Conservation (phyloP, 2,797 vertebrate species). For the Scolopax bukidnonensis region DNA sequence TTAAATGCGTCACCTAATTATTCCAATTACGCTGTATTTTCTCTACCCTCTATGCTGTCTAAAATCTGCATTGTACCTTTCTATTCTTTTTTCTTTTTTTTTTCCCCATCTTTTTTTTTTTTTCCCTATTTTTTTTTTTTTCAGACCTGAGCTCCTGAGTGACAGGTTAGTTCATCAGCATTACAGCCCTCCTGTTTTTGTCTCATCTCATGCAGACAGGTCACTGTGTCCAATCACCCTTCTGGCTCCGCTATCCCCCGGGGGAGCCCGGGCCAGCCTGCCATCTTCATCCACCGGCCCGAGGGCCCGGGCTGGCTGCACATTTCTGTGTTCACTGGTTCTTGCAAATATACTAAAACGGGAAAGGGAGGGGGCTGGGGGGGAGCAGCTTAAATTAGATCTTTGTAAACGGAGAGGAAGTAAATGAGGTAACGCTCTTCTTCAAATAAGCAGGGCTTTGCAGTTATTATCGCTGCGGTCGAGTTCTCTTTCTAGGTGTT, state of each 20-base stretch:
- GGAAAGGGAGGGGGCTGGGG: background rate
- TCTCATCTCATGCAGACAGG: conserved; percentile 77
- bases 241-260: conserved; percentile 70
- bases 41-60: background rate
- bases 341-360: conserved; percentile 57
- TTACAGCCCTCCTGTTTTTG: conserved; percentile 79
- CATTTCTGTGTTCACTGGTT: conserved; percentile 67
- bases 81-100: background rate
- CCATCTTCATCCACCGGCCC: conserved; percentile 76
- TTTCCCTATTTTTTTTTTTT: background rate
- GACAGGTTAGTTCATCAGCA: conserved; percentile 81
- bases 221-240: conserved; percentile 79
- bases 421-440: conserved; percentile 57
- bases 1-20: background rate
- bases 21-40: conserved; percentile 3
- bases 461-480: background rate
- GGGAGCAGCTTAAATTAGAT: conserved; percentile 53
- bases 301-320: conserved; percentile 71
- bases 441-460: conserved; percentile 2
- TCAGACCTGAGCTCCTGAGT: conserved; percentile 74
- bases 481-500: background rate
- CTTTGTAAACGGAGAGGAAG: conserved; percentile 52
- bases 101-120: background rate
- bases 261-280: conserved; percentile 71
- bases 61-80: conserved; percentile 1